phyloP scores from a whole-genome alignment of 2,113 vertebrate genomes.

The Mesoclemmys tuberculata region DNA sequence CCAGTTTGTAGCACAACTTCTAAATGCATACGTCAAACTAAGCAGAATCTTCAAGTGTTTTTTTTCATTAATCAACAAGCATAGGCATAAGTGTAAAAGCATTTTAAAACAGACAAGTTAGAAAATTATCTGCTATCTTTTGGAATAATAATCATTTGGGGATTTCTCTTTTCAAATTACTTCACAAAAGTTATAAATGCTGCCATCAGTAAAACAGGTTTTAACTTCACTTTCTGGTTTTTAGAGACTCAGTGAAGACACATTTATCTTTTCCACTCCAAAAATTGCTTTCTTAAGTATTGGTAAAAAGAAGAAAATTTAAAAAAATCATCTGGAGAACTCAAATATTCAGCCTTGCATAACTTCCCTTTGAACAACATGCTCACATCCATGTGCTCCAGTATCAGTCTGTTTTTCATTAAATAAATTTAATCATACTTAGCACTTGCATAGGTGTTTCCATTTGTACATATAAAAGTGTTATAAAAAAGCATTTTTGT shows the following conservation, averaged over 20 bases:
- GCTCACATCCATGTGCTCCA: not conserved
- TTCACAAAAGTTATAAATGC: constrained; percentile 20
- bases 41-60: constrained; percentile 16
- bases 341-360: not conserved
- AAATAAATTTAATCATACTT: not conserved
- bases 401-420: not conserved
- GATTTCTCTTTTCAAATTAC: not conserved
- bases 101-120: constrained; percentile 21
- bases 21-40: constrained; percentile 51
- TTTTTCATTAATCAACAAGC: constrained; percentile 53
- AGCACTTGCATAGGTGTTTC: not conserved
- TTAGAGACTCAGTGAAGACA: not conserved
- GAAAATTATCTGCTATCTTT: constrained; percentile 46
- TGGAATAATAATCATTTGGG: not conserved
- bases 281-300: not conserved
- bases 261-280: not conserved
- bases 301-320: not conserved
- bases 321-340: not conserved
- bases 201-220: not conserved
- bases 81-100: not conserved
- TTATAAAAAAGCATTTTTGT: not conserved
- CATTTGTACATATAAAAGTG: not conserved
- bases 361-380: not conserved
- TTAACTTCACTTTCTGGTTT: not conserved
- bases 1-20: constrained; percentile 64